These are phyloP conservation scores for Microchrysa polita DNA, from an alignment of 2,888 invertebrate genomes.

Conservation along the genomic window DNA sequence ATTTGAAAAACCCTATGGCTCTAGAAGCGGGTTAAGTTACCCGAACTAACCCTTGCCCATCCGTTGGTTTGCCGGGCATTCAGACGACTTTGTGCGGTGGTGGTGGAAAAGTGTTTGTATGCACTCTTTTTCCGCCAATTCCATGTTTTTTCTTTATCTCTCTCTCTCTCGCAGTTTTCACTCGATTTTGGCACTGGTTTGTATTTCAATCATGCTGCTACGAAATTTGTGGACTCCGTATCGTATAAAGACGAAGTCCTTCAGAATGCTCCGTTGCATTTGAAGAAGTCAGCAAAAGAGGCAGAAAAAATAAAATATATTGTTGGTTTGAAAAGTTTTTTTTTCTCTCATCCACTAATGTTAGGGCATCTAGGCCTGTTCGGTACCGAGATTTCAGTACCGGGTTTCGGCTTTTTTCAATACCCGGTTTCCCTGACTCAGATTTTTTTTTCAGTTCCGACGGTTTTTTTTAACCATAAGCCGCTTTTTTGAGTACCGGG, in stretches of 20 bases:
- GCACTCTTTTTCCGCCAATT: neutral
- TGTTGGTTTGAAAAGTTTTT: neutral
- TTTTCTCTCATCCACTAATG: neutral
- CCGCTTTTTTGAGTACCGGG: too few species aligned
- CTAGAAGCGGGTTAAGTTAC: neutral
- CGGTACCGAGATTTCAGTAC: too few species aligned
- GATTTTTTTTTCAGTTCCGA: too few species aligned
- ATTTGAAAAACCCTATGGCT: neutral
- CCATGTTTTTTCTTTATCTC: neutral
- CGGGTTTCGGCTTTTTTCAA: too few species aligned
- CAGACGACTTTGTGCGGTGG: too few species aligned
- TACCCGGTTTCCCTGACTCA: too few species aligned
- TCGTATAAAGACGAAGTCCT: neutral
- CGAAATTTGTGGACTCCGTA: neutral
- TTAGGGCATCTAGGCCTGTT: too few species aligned
- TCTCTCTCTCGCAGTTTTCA: neutral
- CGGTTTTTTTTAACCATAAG: too few species aligned
- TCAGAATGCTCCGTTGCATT: constrained; percentile 1
- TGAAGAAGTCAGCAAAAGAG: neutral
- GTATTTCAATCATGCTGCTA: neutral
- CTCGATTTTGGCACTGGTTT: neutral
- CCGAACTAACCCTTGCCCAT: neutral
- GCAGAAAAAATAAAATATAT: too few species aligned
- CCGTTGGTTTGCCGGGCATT: neutral
- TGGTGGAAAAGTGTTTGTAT: neutral